Evolutionary conservation across 2,888 invertebrate species (phyloP), one percentile per base, ranked within the genome.

Genomic region (Automeris io): DNA sequence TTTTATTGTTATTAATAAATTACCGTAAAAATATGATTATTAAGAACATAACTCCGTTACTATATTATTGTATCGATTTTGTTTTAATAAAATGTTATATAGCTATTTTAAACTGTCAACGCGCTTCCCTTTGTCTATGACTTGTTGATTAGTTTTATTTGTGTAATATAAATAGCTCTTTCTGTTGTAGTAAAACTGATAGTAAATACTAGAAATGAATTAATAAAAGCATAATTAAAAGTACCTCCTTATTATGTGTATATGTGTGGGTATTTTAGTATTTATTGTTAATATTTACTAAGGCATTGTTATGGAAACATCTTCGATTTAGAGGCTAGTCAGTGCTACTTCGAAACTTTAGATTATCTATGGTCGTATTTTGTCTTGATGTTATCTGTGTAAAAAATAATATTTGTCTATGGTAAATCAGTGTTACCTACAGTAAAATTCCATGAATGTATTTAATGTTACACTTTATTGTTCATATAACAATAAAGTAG

Each of bases 91-190:
- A n/a, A n/a, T n/a, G n/a, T n/a, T n/a, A n/a, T n/a, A n/a, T n/a
- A n/a, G 16, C n/a, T 23, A 13, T 21, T 34, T 6, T 23, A 11
- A 9, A 32, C 23, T 32, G 32, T 32, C 37, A 23, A 16, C 22
- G 32, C 8, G 5, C 11, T 36, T 35, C 32, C 35, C 19, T 23
- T 33, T 25, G 5, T 16, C 46, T 47, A 48, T 49, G 57, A 58
- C 57, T 74, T 77, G 78, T 78, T 77, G 61, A 74, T 76, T 77
- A 77, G 77, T 78, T 77, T 70, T 77, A 74, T 67, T 61, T 59
- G 49, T 54, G 48, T 57, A 53, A 49, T 51, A 50, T 50, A 56
- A 49, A 48, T 51, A 51, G 56, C 47, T 47, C 47, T 32, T 41
- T 42, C 47, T 47, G 45, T 29, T 36, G 36, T 29, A 25, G 11